These are phyloP conservation scores for Martes martes DNA, from an alignment of 2,113 vertebrate genomes.

Conservation along the genomic window DNA sequence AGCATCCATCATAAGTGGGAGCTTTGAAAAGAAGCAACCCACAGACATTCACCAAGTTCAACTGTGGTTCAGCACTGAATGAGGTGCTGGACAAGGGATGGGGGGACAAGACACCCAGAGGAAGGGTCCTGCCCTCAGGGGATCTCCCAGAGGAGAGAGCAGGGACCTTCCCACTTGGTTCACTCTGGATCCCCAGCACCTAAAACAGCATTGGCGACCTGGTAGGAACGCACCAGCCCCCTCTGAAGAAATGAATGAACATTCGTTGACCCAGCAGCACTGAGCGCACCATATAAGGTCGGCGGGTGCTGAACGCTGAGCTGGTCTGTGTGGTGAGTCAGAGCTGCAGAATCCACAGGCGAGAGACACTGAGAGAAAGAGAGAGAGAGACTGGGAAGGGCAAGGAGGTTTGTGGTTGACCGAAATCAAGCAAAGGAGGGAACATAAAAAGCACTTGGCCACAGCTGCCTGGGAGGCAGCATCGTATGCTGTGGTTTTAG, in stretches of 20 bases:
- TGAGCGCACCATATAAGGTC: conserved; percentile 6
- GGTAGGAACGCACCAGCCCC: not conserved
- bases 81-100: not conserved
- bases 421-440: not conserved
- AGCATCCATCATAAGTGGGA: not conserved
- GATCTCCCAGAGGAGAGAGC: not conserved
- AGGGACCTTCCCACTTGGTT: not conserved
- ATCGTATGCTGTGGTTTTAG: not conserved
- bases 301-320: not conserved
- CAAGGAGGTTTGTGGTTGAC: conserved; percentile 48
- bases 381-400: not conserved
- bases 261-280: not conserved
- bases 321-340: not conserved
- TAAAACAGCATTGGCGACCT: not conserved
- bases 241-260: not conserved
- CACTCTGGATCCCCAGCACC: no score
- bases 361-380: not conserved
- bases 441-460: not conserved
- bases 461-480: not conserved
- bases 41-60: not conserved
- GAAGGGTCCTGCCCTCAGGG: not conserved
- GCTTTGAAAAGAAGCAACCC: not conserved
- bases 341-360: not conserved
- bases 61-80: not conserved
- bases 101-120: not conserved